Evolutionary conservation across 35 echinoderm and acorn worm genomes (phyloP).

Genomic region (Apostichopus parvimensis): DNA sequence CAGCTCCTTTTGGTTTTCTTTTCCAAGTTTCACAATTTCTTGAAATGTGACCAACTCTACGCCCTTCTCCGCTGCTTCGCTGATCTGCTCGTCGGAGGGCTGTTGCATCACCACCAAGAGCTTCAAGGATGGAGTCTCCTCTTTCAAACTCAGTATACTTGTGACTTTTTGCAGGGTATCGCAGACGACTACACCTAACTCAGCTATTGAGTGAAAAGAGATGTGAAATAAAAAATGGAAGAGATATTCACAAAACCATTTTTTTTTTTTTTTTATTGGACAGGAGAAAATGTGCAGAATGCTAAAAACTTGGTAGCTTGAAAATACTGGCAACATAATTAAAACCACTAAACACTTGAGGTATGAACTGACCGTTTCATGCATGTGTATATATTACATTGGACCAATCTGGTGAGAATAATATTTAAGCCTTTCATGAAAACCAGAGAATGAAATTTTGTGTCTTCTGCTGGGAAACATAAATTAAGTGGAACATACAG

Average conservation of each 20-base stretch:
- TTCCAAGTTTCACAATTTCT: conserved; percentile 66
- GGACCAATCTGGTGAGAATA: no score
- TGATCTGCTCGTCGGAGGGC: conserved; percentile 54
- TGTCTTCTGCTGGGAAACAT: no score
- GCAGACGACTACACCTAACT: conserved; percentile 65
- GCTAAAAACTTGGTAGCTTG: no score
- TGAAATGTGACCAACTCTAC: conserved; percentile 73
- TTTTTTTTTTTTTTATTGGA: background rate
- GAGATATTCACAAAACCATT: background rate
- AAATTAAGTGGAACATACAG: no score
- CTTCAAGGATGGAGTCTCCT: conserved; percentile 58
- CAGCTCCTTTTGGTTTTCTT: conserved; percentile 55
- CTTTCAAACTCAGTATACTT: conserved; percentile 41
- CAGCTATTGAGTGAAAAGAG: conserved; percentile 29
- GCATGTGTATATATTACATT: no score
- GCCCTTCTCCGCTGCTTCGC: conserved; percentile 28
- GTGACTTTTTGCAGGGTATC: conserved; percentile 65
- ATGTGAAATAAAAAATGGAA: background rate
- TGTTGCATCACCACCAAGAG: conserved; percentile 76
- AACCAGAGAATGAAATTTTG: no score
- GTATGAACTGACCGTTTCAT: background rate
- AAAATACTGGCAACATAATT: no score
- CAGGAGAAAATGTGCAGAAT: no score
- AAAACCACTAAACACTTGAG: no score
- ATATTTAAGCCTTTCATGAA: no score